These are phyloP conservation scores for Avahi laniger DNA, from an alignment of 2,797 vertebrate genomes.

Conservation along the genomic window DNA sequence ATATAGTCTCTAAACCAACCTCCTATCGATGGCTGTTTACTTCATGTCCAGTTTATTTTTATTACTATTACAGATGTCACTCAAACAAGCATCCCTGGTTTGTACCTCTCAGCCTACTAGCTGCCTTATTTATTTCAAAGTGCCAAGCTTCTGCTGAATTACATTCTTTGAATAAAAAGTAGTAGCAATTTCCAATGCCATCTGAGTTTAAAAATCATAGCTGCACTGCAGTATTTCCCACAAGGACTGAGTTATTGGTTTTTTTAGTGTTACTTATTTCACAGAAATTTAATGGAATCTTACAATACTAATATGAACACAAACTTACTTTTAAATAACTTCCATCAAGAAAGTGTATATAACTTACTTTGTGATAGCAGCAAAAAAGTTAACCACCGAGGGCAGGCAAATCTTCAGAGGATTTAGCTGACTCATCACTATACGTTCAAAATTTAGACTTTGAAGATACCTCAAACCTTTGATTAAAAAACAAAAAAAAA, in stretches of 20 bases:
- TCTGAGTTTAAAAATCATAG: background rate
- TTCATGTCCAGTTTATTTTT: background rate
- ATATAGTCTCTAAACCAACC: background rate
- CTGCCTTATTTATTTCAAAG: background rate
- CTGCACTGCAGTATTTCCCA: background rate
- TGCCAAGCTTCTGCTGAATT: background rate
- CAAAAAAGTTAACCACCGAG: conserved; percentile 93
- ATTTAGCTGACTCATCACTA: conserved; percentile 96
- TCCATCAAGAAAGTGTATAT: background rate
- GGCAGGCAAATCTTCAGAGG: conserved; percentile 97
- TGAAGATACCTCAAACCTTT: conserved; percentile 94
- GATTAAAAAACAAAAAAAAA: conserved; percentile 29
- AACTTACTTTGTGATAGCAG: conserved; percentile 93
- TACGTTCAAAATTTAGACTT: conserved; percentile 94
- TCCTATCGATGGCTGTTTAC: background rate
- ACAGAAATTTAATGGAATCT: background rate
- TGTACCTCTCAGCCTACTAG: background rate
- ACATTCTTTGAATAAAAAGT: background rate
- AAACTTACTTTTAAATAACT: conserved; percentile 17
- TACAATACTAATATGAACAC: background rate
- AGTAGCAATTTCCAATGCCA: background rate
- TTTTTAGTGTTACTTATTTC: background rate
- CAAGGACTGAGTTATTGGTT: background rate
- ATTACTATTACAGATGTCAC: background rate
- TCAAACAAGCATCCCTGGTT: background rate